Evolutionary conservation across 2,113 vertebrate species (phyloP), one percentile per base, ranked within the genome.

Genomic region (Pachyramphus minor): DNA sequence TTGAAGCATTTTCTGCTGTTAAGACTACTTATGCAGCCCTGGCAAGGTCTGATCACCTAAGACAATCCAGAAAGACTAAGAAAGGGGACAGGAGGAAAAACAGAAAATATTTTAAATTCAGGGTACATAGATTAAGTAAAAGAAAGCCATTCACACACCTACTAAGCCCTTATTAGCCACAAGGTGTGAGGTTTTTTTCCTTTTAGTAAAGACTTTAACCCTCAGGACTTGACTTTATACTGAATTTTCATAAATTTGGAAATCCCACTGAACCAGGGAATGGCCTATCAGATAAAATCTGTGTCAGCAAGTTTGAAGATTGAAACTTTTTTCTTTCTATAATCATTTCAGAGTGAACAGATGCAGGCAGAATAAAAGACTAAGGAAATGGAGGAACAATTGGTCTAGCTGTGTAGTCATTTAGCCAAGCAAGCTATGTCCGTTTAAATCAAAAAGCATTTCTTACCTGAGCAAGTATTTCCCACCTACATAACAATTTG

Each of bases 361-460:
- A 80, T 72, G 35, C 55, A 67, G 67, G 41, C 78, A 88, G 75
- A 95, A 95, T 44, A 88, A 73, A 94, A 75, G 24, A 39, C 82
- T 81, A 52, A 83, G 89, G 83, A 95, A 95, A 93, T 74, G 39
- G 47, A 86, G 49, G 41, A 85, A 87, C 64, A 95, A 90, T 86
- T 83, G 79, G 75, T 74, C 83, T 90, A 93, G 88, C 63, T 64
- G 86, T 67, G 74, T 27, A 91, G 87, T 67, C 50, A 67, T 91
- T 93, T 92, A 89, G 66, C 37, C 73, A 96, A 81, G 76, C 20
- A 92, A 82, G 81, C 30, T 90, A 94, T 92, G 93, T 96, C 83
- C 76, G 92, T 96, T 87, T 93, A 93, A 93, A 96, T 94, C 31
- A 81, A 84, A 91, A 94, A 80, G 13, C 20, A 59, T 52, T 94